Evolutionary conservation across 2,888 invertebrate species (phyloP).

Genomic region (Cecidostiba fungosa): DNA sequence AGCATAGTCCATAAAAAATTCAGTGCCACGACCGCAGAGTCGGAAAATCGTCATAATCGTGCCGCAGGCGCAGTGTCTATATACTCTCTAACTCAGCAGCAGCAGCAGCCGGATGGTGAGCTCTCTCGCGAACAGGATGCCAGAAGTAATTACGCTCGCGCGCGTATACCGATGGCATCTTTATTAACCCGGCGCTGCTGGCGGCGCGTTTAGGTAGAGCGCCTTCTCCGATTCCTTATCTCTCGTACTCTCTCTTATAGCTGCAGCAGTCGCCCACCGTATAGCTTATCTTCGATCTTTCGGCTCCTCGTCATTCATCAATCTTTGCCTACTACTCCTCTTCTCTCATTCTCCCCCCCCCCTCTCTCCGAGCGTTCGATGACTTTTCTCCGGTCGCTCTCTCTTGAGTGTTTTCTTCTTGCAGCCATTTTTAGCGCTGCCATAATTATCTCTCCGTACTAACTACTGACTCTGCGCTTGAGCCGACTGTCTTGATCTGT

Average conservation of each 20-base stretch:
- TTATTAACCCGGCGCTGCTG: constrained; percentile 43
- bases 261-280: no score
- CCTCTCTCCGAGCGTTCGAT: constrained; percentile 34
- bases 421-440: constrained; percentile 37
- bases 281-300: background rate
- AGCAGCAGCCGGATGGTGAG: constrained; percentile 18
- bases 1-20: constrained; percentile 1
- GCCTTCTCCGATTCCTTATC: constrained; percentile 43
- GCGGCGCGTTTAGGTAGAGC: constrained; percentile 6
- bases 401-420: constrained; percentile 20
- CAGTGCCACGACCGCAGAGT: constrained; percentile 16
- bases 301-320: constrained; percentile 22
- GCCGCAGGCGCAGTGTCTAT: background rate
- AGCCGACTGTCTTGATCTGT: background rate
- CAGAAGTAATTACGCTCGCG: constrained; percentile 40
- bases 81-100: background rate
- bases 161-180: constrained; percentile 55
- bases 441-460: constrained; percentile 43
- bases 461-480: background rate
- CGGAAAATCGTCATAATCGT: constrained; percentile 28
- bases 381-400: constrained; percentile 32
- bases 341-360: background rate
- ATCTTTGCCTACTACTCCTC: background rate
- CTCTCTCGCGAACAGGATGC: constrained; percentile 44
- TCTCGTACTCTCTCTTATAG: background rate